Percentiles rank a stretch among this genome's conserved stretches.
phyloP scores from a whole-genome alignment of 2,888 invertebrate species.

The Nyleta sp. region DNA sequence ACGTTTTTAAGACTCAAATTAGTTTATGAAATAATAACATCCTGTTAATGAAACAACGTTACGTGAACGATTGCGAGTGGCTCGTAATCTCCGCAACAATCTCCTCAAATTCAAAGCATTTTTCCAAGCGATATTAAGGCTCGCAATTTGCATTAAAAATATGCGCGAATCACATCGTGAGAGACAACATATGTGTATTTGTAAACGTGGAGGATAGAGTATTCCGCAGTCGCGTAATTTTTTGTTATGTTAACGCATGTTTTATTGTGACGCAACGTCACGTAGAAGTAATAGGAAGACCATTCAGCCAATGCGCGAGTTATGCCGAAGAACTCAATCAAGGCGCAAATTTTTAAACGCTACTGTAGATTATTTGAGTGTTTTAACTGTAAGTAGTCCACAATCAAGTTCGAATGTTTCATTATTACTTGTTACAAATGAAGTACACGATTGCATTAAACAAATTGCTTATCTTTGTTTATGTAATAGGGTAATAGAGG shows the following conservation, averaged over 20 bases:
- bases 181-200: not conserved
- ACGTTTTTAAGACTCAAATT: not conserved
- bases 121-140: slow-evolving; percentile 24
- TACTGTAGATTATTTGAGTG: slow-evolving; percentile 5
- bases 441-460: too few species aligned
- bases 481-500: too few species aligned
- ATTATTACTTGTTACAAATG: too few species aligned
- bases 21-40: slow-evolving; percentile 33
- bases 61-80: slow-evolving; percentile 18
- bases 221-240: slow-evolving; percentile 7
- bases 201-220: not conserved
- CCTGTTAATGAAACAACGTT: slow-evolving; percentile 30
- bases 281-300: slow-evolving; percentile 10
- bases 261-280: slow-evolving; percentile 28
- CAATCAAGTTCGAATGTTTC: not conserved
- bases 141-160: slow-evolving; percentile 23
- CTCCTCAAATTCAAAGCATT: slow-evolving; percentile 25
- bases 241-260: slow-evolving; percentile 13
- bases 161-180: slow-evolving; percentile 28
- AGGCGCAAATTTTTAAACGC: slow-evolving; percentile 8
- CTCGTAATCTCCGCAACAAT: slow-evolving; percentile 20
- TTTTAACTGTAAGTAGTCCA: not conserved
- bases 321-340: slow-evolving; percentile 21
- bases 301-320: not conserved
- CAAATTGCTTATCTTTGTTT: too few species aligned